Base-by-base conservation (phyloP, 1,140 invertebrate genomes). In the Brachionus paranguensis region DNA sequence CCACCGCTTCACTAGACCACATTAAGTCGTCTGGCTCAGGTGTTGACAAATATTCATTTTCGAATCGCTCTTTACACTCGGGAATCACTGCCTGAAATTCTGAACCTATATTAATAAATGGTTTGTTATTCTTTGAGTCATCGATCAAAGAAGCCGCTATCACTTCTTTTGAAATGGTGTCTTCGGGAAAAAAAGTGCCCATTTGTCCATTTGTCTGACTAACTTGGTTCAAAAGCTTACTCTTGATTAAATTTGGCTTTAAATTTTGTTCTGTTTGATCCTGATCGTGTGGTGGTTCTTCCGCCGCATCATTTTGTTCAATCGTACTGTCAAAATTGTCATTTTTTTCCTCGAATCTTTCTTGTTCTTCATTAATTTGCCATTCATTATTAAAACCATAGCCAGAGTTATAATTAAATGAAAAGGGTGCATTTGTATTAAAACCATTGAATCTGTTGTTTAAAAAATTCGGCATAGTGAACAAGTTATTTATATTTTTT, bases 21-120 rank as follows among this genome's bases (percentile, higher is more conserved):
- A 81, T 81, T 6, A 81, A 81, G 43, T 81, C 78, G 12, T 81
- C 78, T 11, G n/a, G 3, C 37, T 81, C 78, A 6, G 20, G 33
- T 20, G 47, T 2, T 79, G 7, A 12, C 41, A 81, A 20, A 64
- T 81, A 41, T 29, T 81, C 53, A 64, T 45, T 2, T 12, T 81
- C 64, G 2, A 45, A n/a, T 64, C 17, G 0, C 12, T 11, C 17
- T 65, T n/a, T 81, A 84, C 86, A 90, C 41, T 84, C 78, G 53
- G 94, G 94, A 87, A 96, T 92, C 70, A 92, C 91, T 0, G 95
- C 95, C 90, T 99, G 97, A 89, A 94, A 96, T 47, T 94, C 92
- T 7, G 92, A 90, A 0, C 96, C 96, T 60, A 98, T 92, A 87
- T 99, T 99, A 24, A 98, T 95, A 88, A 95, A 93, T 3, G 89